These are phyloP conservation scores for Synodontis membranacea DNA, from an alignment of 2,113 vertebrate genomes.

Conservation along the genomic window DNA sequence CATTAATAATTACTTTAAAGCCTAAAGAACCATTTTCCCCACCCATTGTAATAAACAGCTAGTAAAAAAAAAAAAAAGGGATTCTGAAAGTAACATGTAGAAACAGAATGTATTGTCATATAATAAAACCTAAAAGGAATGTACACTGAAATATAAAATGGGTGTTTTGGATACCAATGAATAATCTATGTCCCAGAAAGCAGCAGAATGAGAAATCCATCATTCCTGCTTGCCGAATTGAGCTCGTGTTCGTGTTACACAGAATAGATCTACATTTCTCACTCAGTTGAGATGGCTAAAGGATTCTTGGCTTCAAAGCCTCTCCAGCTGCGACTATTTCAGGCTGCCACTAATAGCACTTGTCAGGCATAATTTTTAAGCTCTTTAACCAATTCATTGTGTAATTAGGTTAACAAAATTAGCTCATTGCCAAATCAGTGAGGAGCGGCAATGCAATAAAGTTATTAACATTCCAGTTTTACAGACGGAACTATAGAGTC, in stretches of 20 bases:
- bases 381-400: constrained; percentile 80
- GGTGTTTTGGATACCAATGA: background rate
- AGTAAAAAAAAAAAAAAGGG: too few species aligned
- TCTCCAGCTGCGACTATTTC: constrained; percentile 70
- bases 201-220: background rate
- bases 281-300: constrained; percentile 61
- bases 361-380: constrained; percentile 79
- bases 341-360: constrained; percentile 71
- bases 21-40: background rate
- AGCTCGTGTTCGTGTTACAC: constrained; percentile 65
- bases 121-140: background rate
- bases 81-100: background rate
- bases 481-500: constrained; percentile 65
- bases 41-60: background rate
- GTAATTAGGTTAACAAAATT: constrained; percentile 81
- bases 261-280: constrained; percentile 69
- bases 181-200: background rate
- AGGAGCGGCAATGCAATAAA: constrained; percentile 74
- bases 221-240: constrained; percentile 49
- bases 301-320: constrained; percentile 68
- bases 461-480: constrained; percentile 78
- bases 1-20: background rate
- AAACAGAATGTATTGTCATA: background rate
- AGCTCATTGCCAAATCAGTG: constrained; percentile 75
- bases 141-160: background rate